Percentiles rank a stretch among this genome's conserved stretches.
Evolutionary conservation across 2,113 vertebrate genomes (phyloP).

Genomic region (Mus spicilegus): DNA sequence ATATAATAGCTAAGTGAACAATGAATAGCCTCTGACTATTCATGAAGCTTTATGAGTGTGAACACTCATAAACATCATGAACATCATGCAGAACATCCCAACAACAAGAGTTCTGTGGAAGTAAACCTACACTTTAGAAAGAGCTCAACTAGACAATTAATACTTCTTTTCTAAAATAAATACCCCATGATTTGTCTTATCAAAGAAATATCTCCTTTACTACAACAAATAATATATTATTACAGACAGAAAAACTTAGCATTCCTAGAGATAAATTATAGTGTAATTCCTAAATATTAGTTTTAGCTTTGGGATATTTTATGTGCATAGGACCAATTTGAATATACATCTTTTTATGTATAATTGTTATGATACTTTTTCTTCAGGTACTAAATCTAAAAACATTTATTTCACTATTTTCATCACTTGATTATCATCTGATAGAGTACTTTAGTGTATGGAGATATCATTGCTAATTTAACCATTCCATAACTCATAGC

Average conservation of each 20-base stretch:
- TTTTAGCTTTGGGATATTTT: constrained; percentile 11
- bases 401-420: constrained; percentile 6
- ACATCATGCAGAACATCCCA: neutral
- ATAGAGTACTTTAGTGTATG: neutral
- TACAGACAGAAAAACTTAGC: neutral
- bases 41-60: neutral
- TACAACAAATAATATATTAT: neutral
- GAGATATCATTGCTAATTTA: neutral
- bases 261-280: neutral
- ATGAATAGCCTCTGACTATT: neutral
- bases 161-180: constrained; percentile 17
- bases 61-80: too few species aligned
- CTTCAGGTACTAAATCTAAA: neutral
- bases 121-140: neutral
- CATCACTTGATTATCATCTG: neutral
- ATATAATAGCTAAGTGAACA: neutral
- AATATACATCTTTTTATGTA: neutral
- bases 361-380: neutral
- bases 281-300: neutral
- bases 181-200: neutral
- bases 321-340: neutral
- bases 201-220: neutral
- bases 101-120: neutral
- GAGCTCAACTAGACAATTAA: neutral
- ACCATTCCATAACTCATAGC: neutral